Evolutionary conservation across 1,140 invertebrate genomes (phyloP), one percentile per base, ranked within the genome.

Genomic region (Elysia chlorotica): DNA sequence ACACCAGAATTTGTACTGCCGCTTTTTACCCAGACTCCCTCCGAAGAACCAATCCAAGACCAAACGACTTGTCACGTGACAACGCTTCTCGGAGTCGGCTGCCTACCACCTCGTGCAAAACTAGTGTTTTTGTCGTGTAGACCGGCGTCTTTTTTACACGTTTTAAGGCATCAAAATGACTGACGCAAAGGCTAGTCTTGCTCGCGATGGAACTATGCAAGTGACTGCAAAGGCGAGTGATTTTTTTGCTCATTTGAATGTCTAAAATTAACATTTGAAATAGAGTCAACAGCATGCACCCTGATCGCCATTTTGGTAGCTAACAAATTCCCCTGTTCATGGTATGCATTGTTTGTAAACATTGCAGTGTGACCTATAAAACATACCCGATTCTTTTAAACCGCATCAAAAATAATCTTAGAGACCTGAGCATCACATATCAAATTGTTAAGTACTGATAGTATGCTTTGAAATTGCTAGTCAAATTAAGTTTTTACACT

Each of bases 151-250:
- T 74, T 71, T 78, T 76, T 57, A 38, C 62, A 63, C 36, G 62
- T 76, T 80, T 71, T 33, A 71, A 75, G 25, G 65, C 17, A 31
- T 76, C 63, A 80, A 79, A 76, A 84, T 84, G 83, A 76, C 80
- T 23, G 79, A 81, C 72, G 71, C 78, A 72, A 85, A 85, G 74
- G 57, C 83, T 35, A 71, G 63, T 53, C 69, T 86, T 71, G 75
- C 81, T 53, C 76, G 83, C 48, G 83, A 84, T 79, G 81, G 81
- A 69, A 85, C 84, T 54, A 84, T 85, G 83, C 82, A 85, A 74
- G 81, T 83, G 68, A 85, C 83, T 79, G 83, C 83, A 61, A 86
- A 86, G 83, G 83, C 84, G 78, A 68, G 76, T 74, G 65, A 75
- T 76, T 70, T 77, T 76, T 72, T 77, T 70, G 21, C 48, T 73